phyloP scores from a whole-genome alignment of 2,113 vertebrate genomes.

The Atractosteus spatula region DNA sequence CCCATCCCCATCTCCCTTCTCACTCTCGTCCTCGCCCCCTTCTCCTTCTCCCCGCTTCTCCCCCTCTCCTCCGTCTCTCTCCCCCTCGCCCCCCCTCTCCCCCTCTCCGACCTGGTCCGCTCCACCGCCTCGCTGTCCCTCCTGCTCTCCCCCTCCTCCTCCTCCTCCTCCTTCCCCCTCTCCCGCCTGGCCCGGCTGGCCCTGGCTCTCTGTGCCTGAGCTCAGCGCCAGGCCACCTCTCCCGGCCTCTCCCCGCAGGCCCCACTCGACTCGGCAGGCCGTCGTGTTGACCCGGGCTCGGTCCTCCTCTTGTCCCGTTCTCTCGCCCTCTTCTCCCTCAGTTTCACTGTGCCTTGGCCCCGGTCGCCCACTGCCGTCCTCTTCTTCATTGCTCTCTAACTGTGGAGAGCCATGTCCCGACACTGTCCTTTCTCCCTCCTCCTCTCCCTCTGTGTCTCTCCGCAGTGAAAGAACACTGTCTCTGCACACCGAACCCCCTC shows the following conservation, averaged over 20 bases:
- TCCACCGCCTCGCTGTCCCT: slow-evolving; percentile 9
- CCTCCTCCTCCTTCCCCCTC: slow-evolving; percentile 13
- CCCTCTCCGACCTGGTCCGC: slow-evolving; percentile 22
- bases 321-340: no score
- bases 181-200: background rate
- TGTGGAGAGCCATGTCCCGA: no score
- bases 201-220: background rate
- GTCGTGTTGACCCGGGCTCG: no score
- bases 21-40: slow-evolving; percentile 36
- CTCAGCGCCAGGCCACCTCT: no score
- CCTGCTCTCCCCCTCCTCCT: background rate
- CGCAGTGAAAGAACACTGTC: slow-evolving; percentile 11
- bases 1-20: slow-evolving; percentile 53
- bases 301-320: no score
- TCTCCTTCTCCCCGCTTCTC: slow-evolving; percentile 53
- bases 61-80: slow-evolving; percentile 47
- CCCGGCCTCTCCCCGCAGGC: no score
- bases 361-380: no score
- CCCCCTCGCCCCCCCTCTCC: slow-evolving; percentile 21
- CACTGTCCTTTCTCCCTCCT: slow-evolving; percentile 17
- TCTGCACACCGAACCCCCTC: background rate
- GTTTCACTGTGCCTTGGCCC: no score
- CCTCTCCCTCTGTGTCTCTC: slow-evolving; percentile 25
- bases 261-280: no score
- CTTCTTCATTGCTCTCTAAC: no score